Conservation (phyloP, 2,797 vertebrate species). For the Alouatta caraya region DNA sequence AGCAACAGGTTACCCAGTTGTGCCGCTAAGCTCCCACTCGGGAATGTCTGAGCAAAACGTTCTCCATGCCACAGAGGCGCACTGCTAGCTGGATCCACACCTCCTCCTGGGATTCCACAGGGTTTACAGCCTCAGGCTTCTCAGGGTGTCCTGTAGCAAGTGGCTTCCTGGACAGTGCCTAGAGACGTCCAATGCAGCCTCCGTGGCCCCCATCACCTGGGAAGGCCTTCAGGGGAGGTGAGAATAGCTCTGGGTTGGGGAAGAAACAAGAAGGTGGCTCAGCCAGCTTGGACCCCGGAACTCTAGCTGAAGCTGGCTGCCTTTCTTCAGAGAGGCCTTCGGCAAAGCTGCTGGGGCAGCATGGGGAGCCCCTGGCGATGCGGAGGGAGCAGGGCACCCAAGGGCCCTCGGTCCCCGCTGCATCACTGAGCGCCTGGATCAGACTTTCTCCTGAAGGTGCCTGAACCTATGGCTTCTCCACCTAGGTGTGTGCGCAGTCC, state of each 20-base stretch:
- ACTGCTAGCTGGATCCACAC: fast-evolving
- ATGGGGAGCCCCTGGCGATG: fast-evolving
- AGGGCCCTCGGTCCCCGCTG: not conserved
- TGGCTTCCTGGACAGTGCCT: not conserved
- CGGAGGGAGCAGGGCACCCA: fast-evolving
- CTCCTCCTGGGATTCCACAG: fast-evolving
- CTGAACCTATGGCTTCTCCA: not conserved
- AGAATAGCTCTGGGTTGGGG: not conserved
- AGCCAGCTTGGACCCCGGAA: fast-evolving
- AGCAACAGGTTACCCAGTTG: too few relatives aligned
- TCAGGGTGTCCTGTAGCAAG: not conserved
- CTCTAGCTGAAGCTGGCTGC: fast-evolving
- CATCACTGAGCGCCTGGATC: too few relatives aligned
- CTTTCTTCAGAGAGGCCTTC: not conserved
- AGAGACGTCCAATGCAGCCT: too few relatives aligned
- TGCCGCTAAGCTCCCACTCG: fast-evolving
- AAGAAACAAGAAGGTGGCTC: not conserved
- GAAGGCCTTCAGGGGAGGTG: not conserved
- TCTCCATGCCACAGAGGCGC: fast-evolving
- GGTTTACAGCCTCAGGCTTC: fast-evolving
- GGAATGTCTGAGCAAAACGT: not conserved
- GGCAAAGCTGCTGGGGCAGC: not conserved
- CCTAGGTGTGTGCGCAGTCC: fast-evolving
- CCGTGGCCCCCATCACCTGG: not conserved
- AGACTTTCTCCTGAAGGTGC: not conserved